Evolutionary conservation across 2,888 invertebrate species (phyloP), one percentile per base, ranked within the genome.

Genomic region (Drosophila meridiana): DNA sequence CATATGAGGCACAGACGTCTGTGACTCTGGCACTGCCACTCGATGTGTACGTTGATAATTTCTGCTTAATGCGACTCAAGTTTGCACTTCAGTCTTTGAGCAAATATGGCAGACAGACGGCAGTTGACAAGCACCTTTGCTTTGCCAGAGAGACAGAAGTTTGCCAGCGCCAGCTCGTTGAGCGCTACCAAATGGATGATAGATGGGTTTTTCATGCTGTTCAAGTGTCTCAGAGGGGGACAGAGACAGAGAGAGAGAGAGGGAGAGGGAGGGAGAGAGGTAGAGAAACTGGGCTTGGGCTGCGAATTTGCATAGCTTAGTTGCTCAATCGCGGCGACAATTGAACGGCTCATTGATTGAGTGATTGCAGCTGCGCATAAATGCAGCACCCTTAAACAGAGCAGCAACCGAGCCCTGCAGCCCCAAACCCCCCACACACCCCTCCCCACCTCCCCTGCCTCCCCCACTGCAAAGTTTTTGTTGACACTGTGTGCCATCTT

Each of bases 301-400:
- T 61, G 69, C 53, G 77, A 81, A 84, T 89, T 87, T 87, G 86
- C 86, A 87, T 87, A 83, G 87, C 83, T 87, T 81, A 87, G 86
- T 80, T 80, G 86, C 88, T 85, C 83, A 83, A 87, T 89, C 88
- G 88, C 80, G 84, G 84, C 78, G 84, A 88, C 88, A 87, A 84
- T 88, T 88, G 87, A 89, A 82, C 87, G 80, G 78, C 86, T 87
- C 84, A 85, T 81, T 85, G 85, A 89, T 89, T 88, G 85, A 83
- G 76, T 87, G 87, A 85, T 83, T 78, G 78, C 73, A 78, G 69
- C 69, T 68, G 74, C 69, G 81, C 81, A 80, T 80, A 78, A 80
- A 80, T 80, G 81, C 81, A 80, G 80, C 68, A 68, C 47, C 63
- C 77, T 80, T 68, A 74, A 66, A 64, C 64, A 69, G 48, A 69